Percentiles rank a stretch among this genome's conserved stretches.
Conservation (phyloP, 1,140 invertebrate genomes). For the Ceratitis capitata region DNA sequence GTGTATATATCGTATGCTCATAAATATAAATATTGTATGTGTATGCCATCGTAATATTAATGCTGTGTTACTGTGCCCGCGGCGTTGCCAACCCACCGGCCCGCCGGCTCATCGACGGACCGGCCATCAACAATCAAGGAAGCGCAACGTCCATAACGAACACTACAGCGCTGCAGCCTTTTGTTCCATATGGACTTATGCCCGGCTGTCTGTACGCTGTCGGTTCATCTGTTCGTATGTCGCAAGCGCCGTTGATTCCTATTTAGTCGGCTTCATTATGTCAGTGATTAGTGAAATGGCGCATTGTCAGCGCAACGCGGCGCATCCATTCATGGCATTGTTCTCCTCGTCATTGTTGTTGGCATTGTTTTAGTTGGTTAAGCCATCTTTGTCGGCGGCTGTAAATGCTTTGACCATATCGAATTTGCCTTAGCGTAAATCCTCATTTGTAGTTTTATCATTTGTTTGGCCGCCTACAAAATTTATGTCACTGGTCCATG, state of each 20-base stretch:
- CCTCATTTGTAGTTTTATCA: neutral
- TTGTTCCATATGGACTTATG: neutral
- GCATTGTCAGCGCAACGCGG: neutral
- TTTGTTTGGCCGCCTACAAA: neutral
- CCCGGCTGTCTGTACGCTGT: neutral
- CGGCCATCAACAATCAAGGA: slow-evolving; percentile 4
- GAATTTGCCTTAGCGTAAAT: neutral
- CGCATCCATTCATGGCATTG: too few relatives aligned
- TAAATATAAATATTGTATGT: neutral
- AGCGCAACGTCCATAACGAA: neutral
- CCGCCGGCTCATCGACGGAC: too few relatives aligned
- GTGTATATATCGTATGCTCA: neutral
- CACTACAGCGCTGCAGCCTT: neutral
- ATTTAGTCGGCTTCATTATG: slow-evolving; percentile 33
- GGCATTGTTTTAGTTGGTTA: neutral
- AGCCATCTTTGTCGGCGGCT: neutral
- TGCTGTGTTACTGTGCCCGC: neutral
- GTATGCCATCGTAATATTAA: neutral
- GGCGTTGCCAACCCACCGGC: too few relatives aligned
- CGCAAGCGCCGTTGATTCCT: neutral
- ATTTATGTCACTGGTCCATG: neutral
- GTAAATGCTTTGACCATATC: neutral
- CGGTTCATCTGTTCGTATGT: neutral
- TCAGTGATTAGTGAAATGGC: slow-evolving; percentile 24
- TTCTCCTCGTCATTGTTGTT: neutral